These are phyloP conservation scores for Ommatoiulus sabulosus DNA, from an alignment of 2,888 invertebrate species.

Conservation along the genomic window DNA sequence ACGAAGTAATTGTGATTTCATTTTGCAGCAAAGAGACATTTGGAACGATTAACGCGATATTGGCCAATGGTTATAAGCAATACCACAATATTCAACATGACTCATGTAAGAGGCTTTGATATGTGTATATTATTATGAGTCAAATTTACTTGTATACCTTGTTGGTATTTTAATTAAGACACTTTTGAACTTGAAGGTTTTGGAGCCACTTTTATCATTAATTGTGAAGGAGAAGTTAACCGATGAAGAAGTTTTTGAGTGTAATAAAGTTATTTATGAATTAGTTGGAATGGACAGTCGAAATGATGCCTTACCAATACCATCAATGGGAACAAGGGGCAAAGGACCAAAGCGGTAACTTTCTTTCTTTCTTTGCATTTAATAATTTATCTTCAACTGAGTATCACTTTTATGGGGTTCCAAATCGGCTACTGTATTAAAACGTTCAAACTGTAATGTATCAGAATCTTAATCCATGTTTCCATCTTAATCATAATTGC, in stretches of 20 bases:
- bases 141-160: constrained; percentile 11
- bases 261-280: constrained; percentile 85
- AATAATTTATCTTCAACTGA: not conserved
- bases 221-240: constrained; percentile 85
- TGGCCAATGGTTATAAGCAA: constrained; percentile 84
- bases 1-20: not conserved
- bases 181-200: constrained; percentile 71
- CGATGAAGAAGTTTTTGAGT: constrained; percentile 87
- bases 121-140: too few relatives aligned
- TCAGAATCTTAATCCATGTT: too few relatives aligned
- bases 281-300: constrained; percentile 84
- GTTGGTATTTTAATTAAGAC: not conserved
- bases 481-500: too few relatives aligned
- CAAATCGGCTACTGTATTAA: not conserved
- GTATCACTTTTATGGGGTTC: not conserved
- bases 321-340: constrained; percentile 68
- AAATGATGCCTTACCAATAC: constrained; percentile 82
- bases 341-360: constrained; percentile 68
- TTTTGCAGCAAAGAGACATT: constrained; percentile 73
- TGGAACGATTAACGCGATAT: constrained; percentile 85
- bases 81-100: constrained; percentile 87
- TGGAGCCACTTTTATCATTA: constrained; percentile 83
- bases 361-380: not conserved
- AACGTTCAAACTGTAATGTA: too few relatives aligned
- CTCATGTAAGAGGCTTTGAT: too few relatives aligned